Conservation (phyloP, 2,888 invertebrate genomes). For the Microctonus aethiopoides region DNA sequence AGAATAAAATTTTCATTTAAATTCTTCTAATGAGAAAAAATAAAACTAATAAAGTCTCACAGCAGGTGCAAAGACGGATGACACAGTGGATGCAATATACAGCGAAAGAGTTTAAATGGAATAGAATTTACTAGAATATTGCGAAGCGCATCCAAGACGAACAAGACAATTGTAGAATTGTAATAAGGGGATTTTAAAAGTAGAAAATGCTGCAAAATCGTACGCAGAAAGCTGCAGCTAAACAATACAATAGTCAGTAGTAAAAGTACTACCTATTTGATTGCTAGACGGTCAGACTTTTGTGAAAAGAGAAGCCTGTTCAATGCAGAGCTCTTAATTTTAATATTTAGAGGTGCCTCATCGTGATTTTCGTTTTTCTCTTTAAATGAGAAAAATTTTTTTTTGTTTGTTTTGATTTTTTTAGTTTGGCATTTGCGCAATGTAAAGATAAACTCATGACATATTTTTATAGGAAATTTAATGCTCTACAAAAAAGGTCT, state of each 20-base stretch:
- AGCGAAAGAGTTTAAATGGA: not conserved
- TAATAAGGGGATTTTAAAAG: not conserved
- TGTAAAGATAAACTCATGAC: too few relatives aligned
- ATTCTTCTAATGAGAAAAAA: not conserved
- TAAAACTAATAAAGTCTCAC: not conserved
- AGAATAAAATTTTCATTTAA: not conserved
- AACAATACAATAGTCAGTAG: not conserved
- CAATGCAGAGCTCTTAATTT: too few relatives aligned
- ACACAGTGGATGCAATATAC: not conserved
- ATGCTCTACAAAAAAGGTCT: too few relatives aligned
- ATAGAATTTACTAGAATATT: not conserved
- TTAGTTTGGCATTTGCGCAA: too few relatives aligned
- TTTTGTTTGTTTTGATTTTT: too few relatives aligned
- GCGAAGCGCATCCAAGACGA: not conserved
- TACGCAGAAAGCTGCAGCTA: not conserved
- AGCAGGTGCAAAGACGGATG: not conserved
- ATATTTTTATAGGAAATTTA: too few relatives aligned
- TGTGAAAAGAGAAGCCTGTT: too few relatives aligned
- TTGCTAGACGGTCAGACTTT: conserved; percentile 52
- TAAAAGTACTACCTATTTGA: conserved; percentile 42
- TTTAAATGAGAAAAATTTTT: too few relatives aligned
- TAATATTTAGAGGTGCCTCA: too few relatives aligned
- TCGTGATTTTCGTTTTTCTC: too few relatives aligned
- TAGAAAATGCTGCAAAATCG: not conserved
- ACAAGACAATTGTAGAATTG: not conserved